Evolutionary conservation across 2,797 vertebrate genomes (phyloP), one percentile per base, ranked within the genome.

Genomic region (Esox masquinongy): DNA sequence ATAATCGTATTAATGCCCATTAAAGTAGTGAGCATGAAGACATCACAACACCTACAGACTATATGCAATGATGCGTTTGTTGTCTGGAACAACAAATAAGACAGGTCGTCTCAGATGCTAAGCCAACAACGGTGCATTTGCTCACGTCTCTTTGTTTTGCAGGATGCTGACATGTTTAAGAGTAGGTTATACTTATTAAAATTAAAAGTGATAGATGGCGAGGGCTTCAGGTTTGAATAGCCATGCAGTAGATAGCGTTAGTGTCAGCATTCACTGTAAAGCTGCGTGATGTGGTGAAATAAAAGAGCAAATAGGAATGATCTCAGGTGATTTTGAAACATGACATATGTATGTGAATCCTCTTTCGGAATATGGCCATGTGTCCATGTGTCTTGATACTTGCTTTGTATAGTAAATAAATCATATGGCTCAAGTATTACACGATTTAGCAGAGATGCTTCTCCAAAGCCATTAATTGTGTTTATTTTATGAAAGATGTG

Each of bases 1-100:
- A 94, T 94, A 94, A 94, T 92, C 90, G 77, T 84, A 91, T 94
- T 94, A 94, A 94, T 94, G 91, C 90, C 89, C 89, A 91, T 93
- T 93, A 93, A 88, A 92, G 91, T 88, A 91, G 90, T 78, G 90
- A 90, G 87, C 90, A 89, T 90, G 88, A 90, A 93, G 90, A 90
- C 92, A 91, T 92, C 91, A 91, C 80, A 83, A 91, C 93, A 92
- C 92, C 94, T 93, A 94, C 92, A 87, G 90, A 68, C 76, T 29
- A 79, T 67, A 63, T 76, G 79, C 24, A 86, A 76, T 59, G 79
- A 77, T 64, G 77, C 82, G 39, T 75, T 73, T 77, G 75, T 51
- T 56, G 80, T 72, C 74, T 83, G 84, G 84, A 82, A 74, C 77
- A 66, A 73, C 75, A 76, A 83, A 87, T 82, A 80, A 84, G 3